Conservation (phyloP, 2,113 vertebrate species). For the Tychaedon coryphoeus region DNA sequence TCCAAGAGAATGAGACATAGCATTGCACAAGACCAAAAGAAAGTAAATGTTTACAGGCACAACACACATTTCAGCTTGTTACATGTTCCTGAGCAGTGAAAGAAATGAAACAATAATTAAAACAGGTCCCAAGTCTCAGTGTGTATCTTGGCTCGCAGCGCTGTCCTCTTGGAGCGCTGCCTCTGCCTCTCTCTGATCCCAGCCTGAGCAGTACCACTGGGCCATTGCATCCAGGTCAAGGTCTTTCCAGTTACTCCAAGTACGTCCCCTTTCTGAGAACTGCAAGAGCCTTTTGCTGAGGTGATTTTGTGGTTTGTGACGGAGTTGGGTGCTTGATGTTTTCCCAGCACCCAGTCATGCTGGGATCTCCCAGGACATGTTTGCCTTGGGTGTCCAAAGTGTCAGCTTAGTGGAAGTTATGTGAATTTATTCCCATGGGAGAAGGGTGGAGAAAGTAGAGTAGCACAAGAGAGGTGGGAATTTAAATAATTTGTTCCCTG, state of each 20-base stretch:
- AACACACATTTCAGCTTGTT: slow-evolving; percentile 59
- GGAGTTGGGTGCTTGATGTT: not conserved
- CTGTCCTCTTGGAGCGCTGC: slow-evolving; percentile 29
- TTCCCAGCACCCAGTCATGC: not conserved
- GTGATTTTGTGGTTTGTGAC: not conserved
- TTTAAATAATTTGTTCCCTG: not conserved
- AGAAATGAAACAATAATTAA: slow-evolving; percentile 69
- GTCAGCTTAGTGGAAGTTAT: not conserved
- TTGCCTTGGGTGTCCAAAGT: not conserved
- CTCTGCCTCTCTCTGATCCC: slow-evolving; percentile 31
- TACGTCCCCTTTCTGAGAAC: slow-evolving; percentile 50
- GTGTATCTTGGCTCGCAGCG: slow-evolving; percentile 40
- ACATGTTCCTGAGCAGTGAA: slow-evolving; percentile 62
- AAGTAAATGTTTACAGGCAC: slow-evolving; percentile 70
- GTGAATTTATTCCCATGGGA: not conserved
- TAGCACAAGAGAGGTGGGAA: not conserved
- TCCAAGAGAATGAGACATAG: slow-evolving; percentile 54
- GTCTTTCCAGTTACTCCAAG: slow-evolving; percentile 51
- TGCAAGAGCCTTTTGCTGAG: slow-evolving; percentile 1
- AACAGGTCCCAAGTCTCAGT: slow-evolving; percentile 65
- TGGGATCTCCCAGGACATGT: not conserved
- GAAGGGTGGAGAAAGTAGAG: not conserved
- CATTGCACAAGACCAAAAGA: slow-evolving; percentile 60
- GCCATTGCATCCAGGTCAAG: slow-evolving; percentile 48
- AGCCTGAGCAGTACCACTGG: slow-evolving; percentile 53